Conservation (phyloP, 2,113 vertebrate species). For the Zapus hudsonius region DNA sequence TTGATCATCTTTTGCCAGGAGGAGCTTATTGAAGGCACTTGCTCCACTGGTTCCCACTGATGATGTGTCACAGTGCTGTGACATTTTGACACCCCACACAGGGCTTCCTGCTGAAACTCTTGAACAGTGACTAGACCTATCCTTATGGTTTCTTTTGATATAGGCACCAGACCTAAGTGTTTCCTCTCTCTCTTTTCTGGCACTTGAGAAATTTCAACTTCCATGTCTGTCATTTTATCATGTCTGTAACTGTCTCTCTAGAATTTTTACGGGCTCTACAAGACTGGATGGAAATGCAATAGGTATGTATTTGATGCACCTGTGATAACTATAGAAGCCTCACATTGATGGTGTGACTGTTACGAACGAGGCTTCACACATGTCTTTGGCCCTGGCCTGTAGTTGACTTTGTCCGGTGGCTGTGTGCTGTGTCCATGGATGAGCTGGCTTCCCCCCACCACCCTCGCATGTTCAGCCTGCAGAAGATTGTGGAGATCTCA, state of each 20-base stretch:
- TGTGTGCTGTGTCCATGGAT: conserved; percentile 98
- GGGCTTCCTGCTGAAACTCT: not conserved
- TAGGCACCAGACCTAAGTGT: not conserved
- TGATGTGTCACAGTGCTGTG: accelerated
- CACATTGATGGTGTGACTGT: not conserved
- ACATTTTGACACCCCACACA: not conserved
- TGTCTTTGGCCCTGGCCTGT: conserved; percentile 51
- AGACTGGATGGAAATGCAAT: conserved; percentile 97
- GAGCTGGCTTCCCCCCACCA: conserved; percentile 96
- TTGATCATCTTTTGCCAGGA: not conserved
- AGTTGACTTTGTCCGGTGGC: conserved; percentile 99
- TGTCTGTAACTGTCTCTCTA: conserved; percentile 76
- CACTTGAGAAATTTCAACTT: conserved; percentile 39
- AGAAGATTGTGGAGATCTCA: conserved; percentile 99
- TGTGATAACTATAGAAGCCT: not conserved
- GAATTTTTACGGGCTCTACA: conserved; percentile 98
- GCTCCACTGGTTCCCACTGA: not conserved
- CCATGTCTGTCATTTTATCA: conserved; percentile 33
- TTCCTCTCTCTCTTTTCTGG: conserved; percentile 28
- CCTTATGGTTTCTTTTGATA: not conserved
- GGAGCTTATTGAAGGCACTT: not conserved
- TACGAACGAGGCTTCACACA: not conserved
- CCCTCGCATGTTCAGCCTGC: conserved; percentile 98
- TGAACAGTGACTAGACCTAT: not conserved
- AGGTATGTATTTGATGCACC: conserved; percentile 85